Evolutionary conservation across 2,888 invertebrate species (phyloP).

Genomic region (Amiota minor): DNA sequence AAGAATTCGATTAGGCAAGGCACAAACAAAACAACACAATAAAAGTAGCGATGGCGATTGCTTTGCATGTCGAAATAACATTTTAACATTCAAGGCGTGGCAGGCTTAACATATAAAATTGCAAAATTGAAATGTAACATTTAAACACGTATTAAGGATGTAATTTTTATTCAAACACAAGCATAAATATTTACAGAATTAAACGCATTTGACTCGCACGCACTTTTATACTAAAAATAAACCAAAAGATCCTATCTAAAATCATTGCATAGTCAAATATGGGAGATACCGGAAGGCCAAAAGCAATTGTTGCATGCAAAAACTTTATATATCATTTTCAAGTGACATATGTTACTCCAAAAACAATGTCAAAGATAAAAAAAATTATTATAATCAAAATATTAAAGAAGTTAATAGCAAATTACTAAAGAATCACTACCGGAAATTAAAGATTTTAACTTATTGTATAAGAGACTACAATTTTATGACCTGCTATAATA

Average conservation of each 20-base stretch:
- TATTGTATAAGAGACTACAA: too few relatives aligned
- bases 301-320: slow-evolving; percentile 15
- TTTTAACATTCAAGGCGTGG: slow-evolving; percentile 63
- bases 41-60: slow-evolving; percentile 42
- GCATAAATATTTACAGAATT: slow-evolving; percentile 26
- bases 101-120: slow-evolving; percentile 49
- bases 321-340: slow-evolving; percentile 24
- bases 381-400: too few relatives aligned
- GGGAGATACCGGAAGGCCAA: not conserved
- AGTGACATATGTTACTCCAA: not conserved
- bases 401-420: too few relatives aligned
- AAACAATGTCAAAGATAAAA: too few relatives aligned
- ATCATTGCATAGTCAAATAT: not conserved
- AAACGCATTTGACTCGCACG: not conserved
- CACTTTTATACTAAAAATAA: too few relatives aligned
- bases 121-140: slow-evolving; percentile 67
- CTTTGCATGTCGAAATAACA: slow-evolving; percentile 64
- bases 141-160: slow-evolving; percentile 65
- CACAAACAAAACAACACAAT: slow-evolving; percentile 13
- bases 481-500: too few relatives aligned
- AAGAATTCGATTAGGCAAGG: slow-evolving; percentile 29
- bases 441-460: too few relatives aligned
- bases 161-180: slow-evolving; percentile 38
- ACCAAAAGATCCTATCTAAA: too few relatives aligned
- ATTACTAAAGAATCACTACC: too few relatives aligned